These are phyloP conservation scores for Bolborhynchus lineola DNA, from an alignment of 2,113 vertebrate species.

Conservation along the genomic window DNA sequence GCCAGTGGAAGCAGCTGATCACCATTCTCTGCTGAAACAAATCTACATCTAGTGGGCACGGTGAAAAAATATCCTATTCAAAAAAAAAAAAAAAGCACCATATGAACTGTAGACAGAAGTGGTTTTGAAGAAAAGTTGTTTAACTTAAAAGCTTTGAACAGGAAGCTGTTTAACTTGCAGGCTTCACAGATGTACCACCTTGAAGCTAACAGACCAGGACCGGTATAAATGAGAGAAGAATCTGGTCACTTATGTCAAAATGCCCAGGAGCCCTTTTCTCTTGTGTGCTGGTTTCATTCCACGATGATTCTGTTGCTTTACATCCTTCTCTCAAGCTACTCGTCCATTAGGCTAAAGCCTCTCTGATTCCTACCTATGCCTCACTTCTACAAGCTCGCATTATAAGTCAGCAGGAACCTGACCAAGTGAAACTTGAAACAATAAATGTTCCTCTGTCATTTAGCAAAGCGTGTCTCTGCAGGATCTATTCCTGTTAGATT, in stretches of 20 bases:
- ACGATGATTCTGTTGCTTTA: not conserved
- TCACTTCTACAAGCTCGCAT: not conserved
- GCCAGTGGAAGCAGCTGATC: constrained; percentile 42
- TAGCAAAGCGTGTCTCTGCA: not conserved
- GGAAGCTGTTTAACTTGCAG: not conserved
- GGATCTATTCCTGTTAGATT: not conserved
- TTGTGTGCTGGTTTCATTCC: not conserved
- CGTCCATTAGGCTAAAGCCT: not conserved
- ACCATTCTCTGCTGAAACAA: not conserved
- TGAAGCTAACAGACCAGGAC: not conserved
- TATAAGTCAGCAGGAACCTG: not conserved
- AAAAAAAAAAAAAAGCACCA: not conserved
- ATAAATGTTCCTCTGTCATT: not conserved
- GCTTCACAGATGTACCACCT: not conserved
- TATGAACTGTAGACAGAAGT: not conserved
- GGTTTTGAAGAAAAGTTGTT: not conserved
- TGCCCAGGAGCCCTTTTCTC: not conserved
- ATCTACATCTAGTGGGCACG: not conserved
- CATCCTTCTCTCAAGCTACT: not conserved
- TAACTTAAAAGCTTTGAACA: not conserved
- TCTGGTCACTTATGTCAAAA: not conserved
- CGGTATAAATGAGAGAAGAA: not conserved
- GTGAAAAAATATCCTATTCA: not conserved
- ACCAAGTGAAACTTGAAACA: not conserved
- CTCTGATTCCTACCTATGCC: not conserved